Conservation (phyloP, 2,888 invertebrate genomes). For the Miltochrista miniata region DNA sequence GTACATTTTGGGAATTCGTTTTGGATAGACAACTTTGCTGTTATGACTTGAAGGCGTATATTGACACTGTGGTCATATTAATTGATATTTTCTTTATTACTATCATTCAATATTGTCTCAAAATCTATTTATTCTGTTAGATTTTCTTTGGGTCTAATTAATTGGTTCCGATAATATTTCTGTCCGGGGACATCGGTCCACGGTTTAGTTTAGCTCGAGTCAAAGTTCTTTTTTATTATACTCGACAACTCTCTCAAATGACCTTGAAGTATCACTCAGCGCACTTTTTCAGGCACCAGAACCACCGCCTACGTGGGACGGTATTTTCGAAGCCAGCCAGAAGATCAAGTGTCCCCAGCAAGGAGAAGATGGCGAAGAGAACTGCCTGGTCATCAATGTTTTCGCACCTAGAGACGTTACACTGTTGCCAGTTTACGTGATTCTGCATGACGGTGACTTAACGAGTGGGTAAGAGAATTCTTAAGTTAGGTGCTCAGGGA, state of each 20-base stretch:
- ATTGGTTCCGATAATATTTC: too few species aligned
- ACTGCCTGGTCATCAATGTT: conserved; percentile 74
- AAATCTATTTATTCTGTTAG: too few species aligned
- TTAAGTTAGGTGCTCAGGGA: too few species aligned
- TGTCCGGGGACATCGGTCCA: too few species aligned
- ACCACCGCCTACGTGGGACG: conserved; percentile 63
- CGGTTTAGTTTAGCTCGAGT: too few species aligned
- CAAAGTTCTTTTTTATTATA: too few species aligned
- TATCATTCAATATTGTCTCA: neutral
- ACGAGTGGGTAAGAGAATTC: conserved; percentile 57
- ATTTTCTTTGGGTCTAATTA: too few species aligned
- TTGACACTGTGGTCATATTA: neutral
- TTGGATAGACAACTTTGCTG: neutral
- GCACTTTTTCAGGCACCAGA: conserved; percentile 47
- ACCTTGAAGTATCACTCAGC: neutral
- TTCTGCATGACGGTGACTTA: conserved; percentile 76
- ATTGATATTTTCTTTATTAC: neutral
- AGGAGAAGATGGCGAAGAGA: conserved; percentile 56
- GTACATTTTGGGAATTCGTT: neutral
- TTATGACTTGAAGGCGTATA: neutral
- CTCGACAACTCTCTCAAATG: too few species aligned
- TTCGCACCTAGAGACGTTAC: conserved; percentile 56
- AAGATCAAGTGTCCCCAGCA: conserved; percentile 64
- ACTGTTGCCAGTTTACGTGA: conserved; percentile 57
- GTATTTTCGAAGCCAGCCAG: conserved; percentile 71